Conservation (phyloP, 2,888 invertebrate species). For the Marronus borbonicus region DNA sequence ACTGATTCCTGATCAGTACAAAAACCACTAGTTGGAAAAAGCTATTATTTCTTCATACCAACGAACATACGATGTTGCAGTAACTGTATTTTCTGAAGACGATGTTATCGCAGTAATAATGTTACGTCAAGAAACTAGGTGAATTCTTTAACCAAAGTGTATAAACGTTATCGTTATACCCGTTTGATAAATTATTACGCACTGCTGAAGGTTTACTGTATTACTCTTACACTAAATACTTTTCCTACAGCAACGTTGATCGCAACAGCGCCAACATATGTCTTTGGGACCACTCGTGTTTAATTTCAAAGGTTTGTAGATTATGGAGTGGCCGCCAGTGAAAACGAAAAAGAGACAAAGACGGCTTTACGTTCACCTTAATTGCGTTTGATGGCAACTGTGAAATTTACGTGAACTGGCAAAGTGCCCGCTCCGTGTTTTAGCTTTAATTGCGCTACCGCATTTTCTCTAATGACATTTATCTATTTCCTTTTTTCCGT, state of each 20-base stretch:
- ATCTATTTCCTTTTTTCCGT: conserved; percentile 47
- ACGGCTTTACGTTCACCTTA: conserved; percentile 44
- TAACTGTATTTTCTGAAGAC: too few relatives aligned
- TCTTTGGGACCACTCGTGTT: conserved; percentile 16
- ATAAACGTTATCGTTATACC: too few relatives aligned
- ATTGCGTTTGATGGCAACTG: conserved; percentile 54
- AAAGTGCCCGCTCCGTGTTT: conserved; percentile 53
- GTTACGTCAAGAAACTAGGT: too few relatives aligned
- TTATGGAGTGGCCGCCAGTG: conserved; percentile 4
- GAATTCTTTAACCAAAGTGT: too few relatives aligned
- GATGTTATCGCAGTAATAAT: too few relatives aligned
- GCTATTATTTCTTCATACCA: too few relatives aligned
- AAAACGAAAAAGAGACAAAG: conserved; percentile 37
- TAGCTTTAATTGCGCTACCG: conserved; percentile 53
- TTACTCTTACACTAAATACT: too few relatives aligned
- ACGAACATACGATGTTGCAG: too few relatives aligned
- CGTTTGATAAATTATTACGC: too few relatives aligned
- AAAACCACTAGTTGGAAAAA: too few relatives aligned
- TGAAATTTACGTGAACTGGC: conserved; percentile 53
- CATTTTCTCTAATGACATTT: conserved; percentile 51
- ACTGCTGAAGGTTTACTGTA: too few relatives aligned
- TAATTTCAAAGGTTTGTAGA: conserved; percentile 38
- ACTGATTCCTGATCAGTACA: too few relatives aligned
- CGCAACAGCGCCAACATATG: background rate
- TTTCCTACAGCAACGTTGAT: background rate